phyloP scores from a whole-genome alignment of 1,140 invertebrate genomes.

The Maconellicoccus hirsutus region DNA sequence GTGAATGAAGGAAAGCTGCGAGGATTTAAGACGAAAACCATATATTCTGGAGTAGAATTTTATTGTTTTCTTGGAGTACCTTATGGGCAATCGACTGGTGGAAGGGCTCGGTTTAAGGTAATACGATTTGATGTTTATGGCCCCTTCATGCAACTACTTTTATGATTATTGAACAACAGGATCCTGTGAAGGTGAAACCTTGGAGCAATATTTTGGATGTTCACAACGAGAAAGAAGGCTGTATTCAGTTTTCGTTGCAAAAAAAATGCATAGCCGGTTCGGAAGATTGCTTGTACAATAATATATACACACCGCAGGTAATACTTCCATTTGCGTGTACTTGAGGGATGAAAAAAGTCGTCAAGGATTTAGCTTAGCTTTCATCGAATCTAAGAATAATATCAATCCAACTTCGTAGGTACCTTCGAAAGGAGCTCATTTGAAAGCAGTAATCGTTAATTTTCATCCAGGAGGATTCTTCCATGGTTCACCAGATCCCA shows the following conservation, averaged over 20 bases:
- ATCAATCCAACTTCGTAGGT: not conserved
- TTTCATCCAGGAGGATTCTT: constrained; percentile 19
- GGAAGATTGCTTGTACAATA: not conserved
- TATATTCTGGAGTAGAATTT: not conserved
- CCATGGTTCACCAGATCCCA: not conserved
- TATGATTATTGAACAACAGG: not conserved
- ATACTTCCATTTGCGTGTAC: too few relatives aligned
- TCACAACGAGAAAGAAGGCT: not conserved
- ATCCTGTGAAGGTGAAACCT: not conserved
- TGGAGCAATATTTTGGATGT: not conserved
- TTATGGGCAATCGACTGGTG: not conserved
- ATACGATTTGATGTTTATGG: too few relatives aligned
- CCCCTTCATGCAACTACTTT: not conserved
- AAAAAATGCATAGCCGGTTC: not conserved
- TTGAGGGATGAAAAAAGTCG: too few relatives aligned
- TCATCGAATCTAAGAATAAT: too few relatives aligned
- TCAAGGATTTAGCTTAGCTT: too few relatives aligned
- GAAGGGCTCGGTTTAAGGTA: not conserved
- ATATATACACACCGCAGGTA: not conserved
- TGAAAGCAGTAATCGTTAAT: constrained; percentile 9
- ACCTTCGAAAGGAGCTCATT: not conserved
- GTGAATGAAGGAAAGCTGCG: not conserved
- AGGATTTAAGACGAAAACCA: not conserved
- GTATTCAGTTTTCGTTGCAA: not conserved
- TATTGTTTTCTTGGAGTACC: not conserved